Evolutionary conservation across 2,888 invertebrate species (phyloP).

Genomic region (Criorhina ranunculi): DNA sequence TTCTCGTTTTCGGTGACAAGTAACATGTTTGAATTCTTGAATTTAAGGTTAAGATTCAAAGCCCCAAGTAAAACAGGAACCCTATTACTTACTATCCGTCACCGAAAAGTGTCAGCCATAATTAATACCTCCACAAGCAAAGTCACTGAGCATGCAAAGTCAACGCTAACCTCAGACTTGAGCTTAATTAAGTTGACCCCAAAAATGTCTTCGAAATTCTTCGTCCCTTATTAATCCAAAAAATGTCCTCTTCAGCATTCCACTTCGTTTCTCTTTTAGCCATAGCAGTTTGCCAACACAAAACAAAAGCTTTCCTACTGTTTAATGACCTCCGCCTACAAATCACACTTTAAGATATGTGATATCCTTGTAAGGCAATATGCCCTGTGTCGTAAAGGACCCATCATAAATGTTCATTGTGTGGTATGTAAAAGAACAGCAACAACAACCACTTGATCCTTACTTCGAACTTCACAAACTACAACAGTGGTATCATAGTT

Average conservation of each 20-base stretch:
- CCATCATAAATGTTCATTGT: constrained; percentile 50
- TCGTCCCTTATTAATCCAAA: background rate
- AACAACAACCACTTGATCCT: constrained; percentile 35
- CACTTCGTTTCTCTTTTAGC: constrained; percentile 8
- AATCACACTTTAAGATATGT: constrained; percentile 52
- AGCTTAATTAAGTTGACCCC: constrained; percentile 11
- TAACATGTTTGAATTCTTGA: too few species aligned
- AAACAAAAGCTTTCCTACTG: constrained; percentile 27
- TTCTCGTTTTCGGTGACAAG: too few species aligned
- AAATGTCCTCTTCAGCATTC: constrained; percentile 4
- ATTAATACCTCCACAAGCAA: background rate
- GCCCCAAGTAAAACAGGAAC: too few species aligned
- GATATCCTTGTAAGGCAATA: constrained; percentile 40
- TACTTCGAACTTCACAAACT: constrained; percentile 43
- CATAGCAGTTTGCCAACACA: background rate
- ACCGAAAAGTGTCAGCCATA: background rate
- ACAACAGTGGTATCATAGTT: constrained; percentile 10
- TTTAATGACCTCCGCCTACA: constrained; percentile 38
- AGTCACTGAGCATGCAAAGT: background rate
- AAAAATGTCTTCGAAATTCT: background rate
- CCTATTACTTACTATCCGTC: too few species aligned
- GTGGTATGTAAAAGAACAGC: constrained; percentile 46
- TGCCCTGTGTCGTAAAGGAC: constrained; percentile 42
- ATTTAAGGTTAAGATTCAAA: too few species aligned
- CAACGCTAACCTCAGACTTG: background rate